phyloP scores from a whole-genome alignment of 1,140 invertebrate genomes.

The Cryptotermes secundus region DNA sequence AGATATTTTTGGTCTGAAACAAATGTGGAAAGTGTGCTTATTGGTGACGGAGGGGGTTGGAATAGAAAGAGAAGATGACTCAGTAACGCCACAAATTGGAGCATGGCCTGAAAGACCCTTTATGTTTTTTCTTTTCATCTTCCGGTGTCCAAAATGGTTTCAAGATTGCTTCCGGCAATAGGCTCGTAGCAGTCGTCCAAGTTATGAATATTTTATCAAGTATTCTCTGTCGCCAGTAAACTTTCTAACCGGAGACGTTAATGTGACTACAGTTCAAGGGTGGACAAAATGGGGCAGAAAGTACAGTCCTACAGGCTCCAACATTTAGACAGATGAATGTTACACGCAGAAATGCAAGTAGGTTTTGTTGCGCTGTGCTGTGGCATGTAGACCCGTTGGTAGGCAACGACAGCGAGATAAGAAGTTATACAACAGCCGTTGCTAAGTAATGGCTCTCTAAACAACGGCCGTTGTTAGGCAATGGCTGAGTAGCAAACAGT shows the following conservation, averaged over 20 bases:
- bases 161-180: neutral
- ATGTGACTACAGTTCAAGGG: neutral
- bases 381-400: too few relatives aligned
- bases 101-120: neutral
- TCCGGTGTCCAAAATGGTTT: neutral
- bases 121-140: neutral
- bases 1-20: neutral
- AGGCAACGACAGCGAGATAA: too few relatives aligned
- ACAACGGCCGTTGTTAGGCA: too few relatives aligned
- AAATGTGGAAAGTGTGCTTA: neutral
- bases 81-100: neutral
- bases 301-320: too few relatives aligned
- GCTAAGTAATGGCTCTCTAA: too few relatives aligned
- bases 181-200: neutral
- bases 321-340: too few relatives aligned
- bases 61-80: neutral
- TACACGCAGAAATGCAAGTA: too few relatives aligned
- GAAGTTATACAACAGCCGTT: too few relatives aligned
- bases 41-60: neutral
- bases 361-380: too few relatives aligned
- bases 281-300: too few relatives aligned
- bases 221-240: neutral
- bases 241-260: neutral
- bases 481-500: too few relatives aligned
- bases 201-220: neutral